Percentiles rank a stretch among this genome's conserved stretches.
Evolutionary conservation across 1,140 invertebrate species (phyloP).

Genomic region (Rhopalosiphum padi): DNA sequence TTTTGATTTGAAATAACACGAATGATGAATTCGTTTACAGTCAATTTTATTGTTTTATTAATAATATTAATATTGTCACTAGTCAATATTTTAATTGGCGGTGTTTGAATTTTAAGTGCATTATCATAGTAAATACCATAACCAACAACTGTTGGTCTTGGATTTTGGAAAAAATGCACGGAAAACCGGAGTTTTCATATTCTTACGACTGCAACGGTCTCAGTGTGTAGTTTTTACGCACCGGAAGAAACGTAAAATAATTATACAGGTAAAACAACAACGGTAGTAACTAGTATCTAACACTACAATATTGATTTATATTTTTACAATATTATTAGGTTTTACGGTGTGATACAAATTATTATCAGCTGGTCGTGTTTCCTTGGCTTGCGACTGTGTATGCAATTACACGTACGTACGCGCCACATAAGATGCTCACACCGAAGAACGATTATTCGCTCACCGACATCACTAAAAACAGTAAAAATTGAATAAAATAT

Average conservation of each 20-base stretch:
- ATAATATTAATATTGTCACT: not conserved
- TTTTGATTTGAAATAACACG: not conserved
- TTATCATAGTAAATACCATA: not conserved
- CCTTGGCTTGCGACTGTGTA: not conserved
- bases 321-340: not conserved
- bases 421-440: not conserved
- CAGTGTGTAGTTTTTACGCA: too few species aligned
- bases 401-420: constrained; percentile 22
- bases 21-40: not conserved
- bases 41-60: not conserved
- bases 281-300: too few species aligned
- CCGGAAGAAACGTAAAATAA: not conserved
- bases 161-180: not conserved
- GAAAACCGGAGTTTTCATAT: not conserved
- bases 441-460: not conserved
- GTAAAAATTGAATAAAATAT: not conserved
- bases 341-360: not conserved
- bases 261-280: not conserved
- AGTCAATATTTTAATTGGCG: not conserved
- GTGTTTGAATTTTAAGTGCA: too few species aligned
- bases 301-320: not conserved
- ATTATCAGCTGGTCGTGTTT: not conserved
- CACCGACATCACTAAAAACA: not conserved
- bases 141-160: not conserved
- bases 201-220: not conserved